These are phyloP conservation scores for Apteryx owenii DNA, from an alignment of 2,113 vertebrate species.

Conservation along the genomic window DNA sequence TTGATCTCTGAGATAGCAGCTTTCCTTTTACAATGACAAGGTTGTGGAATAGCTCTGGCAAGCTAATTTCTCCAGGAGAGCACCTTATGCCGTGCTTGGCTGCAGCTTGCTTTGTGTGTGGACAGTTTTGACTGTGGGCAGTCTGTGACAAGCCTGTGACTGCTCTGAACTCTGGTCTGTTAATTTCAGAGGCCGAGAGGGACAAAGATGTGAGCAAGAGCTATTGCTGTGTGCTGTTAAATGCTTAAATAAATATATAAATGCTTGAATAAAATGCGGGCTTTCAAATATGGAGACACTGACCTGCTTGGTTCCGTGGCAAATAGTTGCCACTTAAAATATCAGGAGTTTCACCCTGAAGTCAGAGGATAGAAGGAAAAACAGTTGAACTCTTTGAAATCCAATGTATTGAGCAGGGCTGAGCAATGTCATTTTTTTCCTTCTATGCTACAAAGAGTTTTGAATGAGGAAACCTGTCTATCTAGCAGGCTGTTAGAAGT, in stretches of 20 bases:
- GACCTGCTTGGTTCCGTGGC: not conserved
- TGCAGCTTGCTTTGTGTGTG: not conserved
- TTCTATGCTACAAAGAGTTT: not conserved
- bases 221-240: not conserved
- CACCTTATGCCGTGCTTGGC: not conserved
- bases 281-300: not conserved
- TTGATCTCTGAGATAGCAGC: not conserved
- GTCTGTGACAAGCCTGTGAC: not conserved
- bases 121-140: too few relatives aligned
- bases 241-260: not conserved
- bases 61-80: not conserved
- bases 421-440: not conserved
- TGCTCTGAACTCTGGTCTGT: not conserved
- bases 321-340: not conserved
- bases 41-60: not conserved
- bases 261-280: not conserved
- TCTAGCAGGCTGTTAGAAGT: not conserved
- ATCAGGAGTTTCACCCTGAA: not conserved
- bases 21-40: not conserved
- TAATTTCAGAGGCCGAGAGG: not conserved
- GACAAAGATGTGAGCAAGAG: not conserved
- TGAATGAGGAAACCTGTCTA: not conserved
- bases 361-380: not conserved
- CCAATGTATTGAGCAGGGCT: not conserved
- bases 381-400: not conserved